These are phyloP conservation scores for Horisme vitalbata DNA, from an alignment of 2,888 invertebrate genomes.

Conservation along the genomic window DNA sequence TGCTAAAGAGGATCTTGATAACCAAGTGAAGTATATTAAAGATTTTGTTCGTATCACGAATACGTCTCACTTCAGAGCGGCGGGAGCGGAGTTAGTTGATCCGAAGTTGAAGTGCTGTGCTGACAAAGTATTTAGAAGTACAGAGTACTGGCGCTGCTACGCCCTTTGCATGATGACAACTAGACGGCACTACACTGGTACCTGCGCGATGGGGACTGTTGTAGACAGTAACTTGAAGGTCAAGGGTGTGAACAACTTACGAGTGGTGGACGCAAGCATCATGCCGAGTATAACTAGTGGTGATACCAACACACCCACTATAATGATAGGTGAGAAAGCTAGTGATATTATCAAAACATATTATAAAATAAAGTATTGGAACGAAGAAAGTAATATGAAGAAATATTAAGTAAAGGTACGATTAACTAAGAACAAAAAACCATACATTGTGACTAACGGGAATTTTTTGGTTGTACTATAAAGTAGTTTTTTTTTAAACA, in stretches of 20 bases:
- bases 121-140: conserved; percentile 21
- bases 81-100: conserved; percentile 37
- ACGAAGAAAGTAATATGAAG: not conserved
- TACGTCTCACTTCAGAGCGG: conserved; percentile 41
- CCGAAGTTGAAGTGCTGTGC: conserved; percentile 26
- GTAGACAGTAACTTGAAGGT: conserved; percentile 82
- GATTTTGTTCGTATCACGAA: conserved; percentile 43
- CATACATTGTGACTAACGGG: too few relatives aligned
- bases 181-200: conserved; percentile 86
- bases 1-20: conserved; percentile 40
- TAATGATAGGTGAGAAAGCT: conserved; percentile 44
- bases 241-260: conserved; percentile 34
- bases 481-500: too few relatives aligned
- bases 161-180: conserved; percentile 73
- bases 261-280: conserved; percentile 48
- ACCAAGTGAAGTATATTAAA: conserved; percentile 37
- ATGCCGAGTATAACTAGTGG: conserved; percentile 82
- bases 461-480: too few relatives aligned
- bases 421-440: not conserved
- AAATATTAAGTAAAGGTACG: not conserved
- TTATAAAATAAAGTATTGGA: conserved; percentile 5
- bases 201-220: conserved; percentile 89
- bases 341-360: conserved; percentile 42
- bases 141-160: conserved; percentile 42
- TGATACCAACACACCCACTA: conserved; percentile 77